These are phyloP conservation scores for Coleophora deauratella DNA, from an alignment of 2,888 invertebrate species.

Conservation along the genomic window DNA sequence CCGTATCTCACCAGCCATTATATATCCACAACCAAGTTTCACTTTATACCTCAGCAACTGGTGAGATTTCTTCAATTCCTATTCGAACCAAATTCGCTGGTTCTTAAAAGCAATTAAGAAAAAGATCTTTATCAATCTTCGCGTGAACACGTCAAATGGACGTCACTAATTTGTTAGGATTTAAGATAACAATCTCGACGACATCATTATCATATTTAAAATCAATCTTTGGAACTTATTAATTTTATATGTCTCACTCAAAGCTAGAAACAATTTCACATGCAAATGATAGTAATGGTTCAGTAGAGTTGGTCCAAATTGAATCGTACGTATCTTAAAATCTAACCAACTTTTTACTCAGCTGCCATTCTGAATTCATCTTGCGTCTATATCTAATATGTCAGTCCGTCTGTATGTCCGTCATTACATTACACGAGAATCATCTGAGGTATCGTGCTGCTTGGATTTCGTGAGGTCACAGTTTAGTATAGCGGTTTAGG, in stretches of 20 bases:
- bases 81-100: no score
- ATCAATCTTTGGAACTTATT: conserved; percentile 9
- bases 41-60: conserved; percentile 51
- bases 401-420: conserved; percentile 45
- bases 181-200: conserved; percentile 4
- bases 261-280: conserved; percentile 41
- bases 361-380: conserved; percentile 53
- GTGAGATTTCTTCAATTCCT: conserved; percentile 17
- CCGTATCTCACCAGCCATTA: conserved; percentile 39
- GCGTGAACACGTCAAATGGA: conserved; percentile 5
- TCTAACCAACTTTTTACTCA: conserved; percentile 25
- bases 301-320: conserved; percentile 39
- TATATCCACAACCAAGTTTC: conserved; percentile 46
- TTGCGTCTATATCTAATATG: conserved; percentile 51
- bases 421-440: conserved; percentile 65
- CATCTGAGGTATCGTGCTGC: conserved; percentile 64
- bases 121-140: conserved; percentile 24
- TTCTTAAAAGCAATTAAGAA: conserved; percentile 6
- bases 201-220: conserved; percentile 18
- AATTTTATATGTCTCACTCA: conserved; percentile 8
- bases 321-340: no score
- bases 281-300: conserved; percentile 42
- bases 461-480: conserved; percentile 71
- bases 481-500: conserved; percentile 71
- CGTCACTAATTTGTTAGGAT: conserved; percentile 1